Percentiles rank a stretch among this genome's conserved stretches.
Conservation (phyloP, 2,888 invertebrate genomes). For the Drosophila mulleri region DNA sequence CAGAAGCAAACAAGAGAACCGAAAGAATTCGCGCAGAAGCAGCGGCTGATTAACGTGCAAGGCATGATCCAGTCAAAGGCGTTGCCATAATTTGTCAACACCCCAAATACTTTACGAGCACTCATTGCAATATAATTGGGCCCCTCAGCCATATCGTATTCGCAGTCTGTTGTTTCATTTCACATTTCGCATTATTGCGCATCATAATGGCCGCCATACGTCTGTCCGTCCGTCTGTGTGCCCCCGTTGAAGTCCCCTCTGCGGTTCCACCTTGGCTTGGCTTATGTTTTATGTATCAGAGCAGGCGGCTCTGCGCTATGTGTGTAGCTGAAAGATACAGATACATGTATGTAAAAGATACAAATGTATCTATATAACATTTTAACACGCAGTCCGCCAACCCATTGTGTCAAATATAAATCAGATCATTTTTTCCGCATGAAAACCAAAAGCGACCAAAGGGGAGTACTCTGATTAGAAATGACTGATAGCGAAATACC, state of each 20-base stretch:
- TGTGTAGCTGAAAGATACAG: slow-evolving; percentile 28
- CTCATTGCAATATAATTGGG: slow-evolving; percentile 79
- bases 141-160: slow-evolving; percentile 46
- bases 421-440: slow-evolving; percentile 79
- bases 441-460: slow-evolving; percentile 20
- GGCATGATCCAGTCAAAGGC: slow-evolving; percentile 68
- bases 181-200: slow-evolving; percentile 70
- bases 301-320: slow-evolving; percentile 40
- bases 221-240: slow-evolving; percentile 40
- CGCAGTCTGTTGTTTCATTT: slow-evolving; percentile 49
- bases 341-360: slow-evolving; percentile 35
- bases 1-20: neutral
- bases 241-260: slow-evolving; percentile 35
- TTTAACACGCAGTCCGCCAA: slow-evolving; percentile 50
- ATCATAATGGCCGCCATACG: slow-evolving; percentile 75
- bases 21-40: neutral
- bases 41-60: slow-evolving; percentile 59
- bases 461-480: neutral
- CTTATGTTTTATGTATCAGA: slow-evolving; percentile 82
- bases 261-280: slow-evolving; percentile 17
- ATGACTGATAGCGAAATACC: neutral
- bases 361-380: slow-evolving; percentile 25
- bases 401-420: slow-evolving; percentile 82
- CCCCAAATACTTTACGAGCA: slow-evolving; percentile 81
- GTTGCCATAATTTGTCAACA: slow-evolving; percentile 84